Base-by-base conservation (phyloP, 2,888 invertebrate species). In the Lasiommata megera region DNA sequence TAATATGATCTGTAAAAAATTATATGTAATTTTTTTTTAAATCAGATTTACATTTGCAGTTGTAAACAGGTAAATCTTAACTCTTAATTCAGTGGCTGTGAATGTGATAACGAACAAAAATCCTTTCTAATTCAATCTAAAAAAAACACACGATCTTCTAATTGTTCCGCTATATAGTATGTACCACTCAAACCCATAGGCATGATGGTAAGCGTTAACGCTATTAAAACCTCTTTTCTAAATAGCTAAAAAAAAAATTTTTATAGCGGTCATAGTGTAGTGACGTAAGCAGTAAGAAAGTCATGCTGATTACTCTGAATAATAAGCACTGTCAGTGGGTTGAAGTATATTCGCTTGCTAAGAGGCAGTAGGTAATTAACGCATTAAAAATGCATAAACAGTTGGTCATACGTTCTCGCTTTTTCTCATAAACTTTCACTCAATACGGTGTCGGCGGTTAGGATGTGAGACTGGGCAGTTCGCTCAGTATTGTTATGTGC, bases 361-460 rank as follows among this genome's bases (percentile, higher is more conserved):
- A 31, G 31, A 46, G 16, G 31, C 14, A 34, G 34, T 34, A 17
- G 28, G 31, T 54, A 53, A 61, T 61, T 52, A 58, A 61, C 51
- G 36, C 44, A 29, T 46, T 56, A 28, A 43, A 43, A 56, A 56
- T 56, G 40, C 59, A 53, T 52, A 48, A 48, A 44, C 52, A 41
- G 55, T 61, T 59, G 50, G 53, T 61, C 44, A 56, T 56, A 52
- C 46, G 46, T 55, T 43, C 50, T 56, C 41, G 11, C 50, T 61
- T 55, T 59, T 61, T 60, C 60, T 54, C 52, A 56, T 58, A 58
- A 38, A 54, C 61, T 61, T 61, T 61, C 61, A 56, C 59, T 58
- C 16, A 38, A 47, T 31, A 17, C 56, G 18, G 31, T 41, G 44
- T 46, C 23, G 43, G 34, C 11, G 1, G 37, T 12, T 1, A 1